Conservation (phyloP, 37 sponge, comb jelly and placozoan species). For the Cladorhizidae sp. region DNA sequence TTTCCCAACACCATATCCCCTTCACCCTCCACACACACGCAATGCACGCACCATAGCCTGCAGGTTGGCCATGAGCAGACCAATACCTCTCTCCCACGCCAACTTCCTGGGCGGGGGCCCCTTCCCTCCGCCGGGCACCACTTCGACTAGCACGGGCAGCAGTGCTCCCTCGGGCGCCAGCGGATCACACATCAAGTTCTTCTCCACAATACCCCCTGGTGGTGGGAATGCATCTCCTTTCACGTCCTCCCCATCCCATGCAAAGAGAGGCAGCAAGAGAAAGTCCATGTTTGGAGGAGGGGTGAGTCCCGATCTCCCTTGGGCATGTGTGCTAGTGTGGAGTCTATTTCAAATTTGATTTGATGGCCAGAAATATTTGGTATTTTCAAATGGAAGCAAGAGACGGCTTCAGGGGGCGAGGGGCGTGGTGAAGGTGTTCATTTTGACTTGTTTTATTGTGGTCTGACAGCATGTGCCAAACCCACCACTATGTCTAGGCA, state of each 20-base stretch:
- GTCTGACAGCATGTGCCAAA: no score
- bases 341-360: no score
- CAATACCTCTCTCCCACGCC: background rate
- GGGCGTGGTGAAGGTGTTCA: no score
- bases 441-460: no score
- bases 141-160: background rate
- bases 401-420: no score
- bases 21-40: conserved; percentile 16
- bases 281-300: conserved; percentile 17
- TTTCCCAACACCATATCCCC: no score
- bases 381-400: no score
- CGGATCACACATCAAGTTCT: background rate
- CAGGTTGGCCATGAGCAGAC: background rate
- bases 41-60: conserved; percentile 5
- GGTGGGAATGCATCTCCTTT: background rate
- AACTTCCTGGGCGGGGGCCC: background rate
- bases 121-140: background rate
- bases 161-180: background rate
- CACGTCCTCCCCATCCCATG: conserved; percentile 9
- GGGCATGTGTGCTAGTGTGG: no score
- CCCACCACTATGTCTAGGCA: no score
- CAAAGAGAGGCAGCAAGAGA: conserved; percentile 6
- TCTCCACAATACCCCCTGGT: background rate
- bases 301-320: no score
- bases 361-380: no score